Base-by-base conservation (phyloP, 2,888 invertebrate species). In the Charanyca ferruginea region DNA sequence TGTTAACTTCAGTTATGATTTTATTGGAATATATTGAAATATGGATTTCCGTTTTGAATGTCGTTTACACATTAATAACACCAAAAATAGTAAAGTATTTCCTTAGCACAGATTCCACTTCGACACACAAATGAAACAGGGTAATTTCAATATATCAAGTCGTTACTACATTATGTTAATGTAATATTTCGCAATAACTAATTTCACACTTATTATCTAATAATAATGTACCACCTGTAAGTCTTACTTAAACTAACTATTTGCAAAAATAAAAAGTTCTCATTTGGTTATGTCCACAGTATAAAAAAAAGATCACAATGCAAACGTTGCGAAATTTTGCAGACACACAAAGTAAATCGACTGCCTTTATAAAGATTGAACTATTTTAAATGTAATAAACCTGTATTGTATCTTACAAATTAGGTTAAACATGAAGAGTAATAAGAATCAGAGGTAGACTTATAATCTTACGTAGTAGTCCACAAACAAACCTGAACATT, bases 201-300 rank as follows among this genome's bases (percentile, higher is more conserved):
- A 77, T 73, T 63, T 77, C 63, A 77, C 54, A 77, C 45, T 51
- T 63, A 38, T 63, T 58, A 76, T 11, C 4, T 42, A 52, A 55
- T 68, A 60, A 52, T 32, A 32, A 48, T 5, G 2, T 32, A 23
- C n/a, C 28, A 0, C 11, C 1, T 13, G 0, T 28, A 42, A 9
- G 25, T 3, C 4, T 16, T 16, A 28, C 7, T 62, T 25, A 8
- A 42, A 54, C n/a, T n/a, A 9, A 20, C 3, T 25, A 18, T 2
- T 47, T 47, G 5, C 11, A 42, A 35, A 53, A 66, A 54, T 38
- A 54, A 47, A 32, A 7, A 25, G 4, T 32, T 55, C 22, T 51
- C 9, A 42, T 67, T 75, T 48, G 22, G 16, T 25, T 45, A 59
- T 53, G 74, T 49, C 11, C 16, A 35, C 47, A 7, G 9, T 66